These are phyloP conservation scores for Norana najaformis DNA, from an alignment of 2,888 invertebrate genomes.

Conservation along the genomic window DNA sequence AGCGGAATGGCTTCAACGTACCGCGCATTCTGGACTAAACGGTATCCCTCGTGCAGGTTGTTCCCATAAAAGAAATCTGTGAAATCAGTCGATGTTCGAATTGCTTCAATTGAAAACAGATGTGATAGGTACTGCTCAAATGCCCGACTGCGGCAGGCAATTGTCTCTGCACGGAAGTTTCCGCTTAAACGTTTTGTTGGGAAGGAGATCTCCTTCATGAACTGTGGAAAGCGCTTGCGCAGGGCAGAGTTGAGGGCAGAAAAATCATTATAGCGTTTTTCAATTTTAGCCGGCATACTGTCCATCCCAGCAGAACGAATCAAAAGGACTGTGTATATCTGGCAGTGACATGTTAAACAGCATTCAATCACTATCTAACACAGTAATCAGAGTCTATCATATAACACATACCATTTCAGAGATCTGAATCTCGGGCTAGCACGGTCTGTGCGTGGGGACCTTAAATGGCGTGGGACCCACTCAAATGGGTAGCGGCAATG, in stretches of 20 bases:
- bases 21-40: slow-evolving; percentile 49
- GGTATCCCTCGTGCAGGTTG: slow-evolving; percentile 54
- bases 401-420: no score
- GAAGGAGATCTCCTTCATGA: slow-evolving; percentile 58
- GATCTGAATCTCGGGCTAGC: no score
- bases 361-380: neutral
- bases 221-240: slow-evolving; percentile 51
- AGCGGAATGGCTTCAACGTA: slow-evolving; percentile 54
- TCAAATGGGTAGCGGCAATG: no score
- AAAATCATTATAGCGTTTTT: slow-evolving; percentile 62
- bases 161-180: slow-evolving; percentile 61
- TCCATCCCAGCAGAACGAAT: slow-evolving; percentile 50
- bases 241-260: slow-evolving; percentile 55
- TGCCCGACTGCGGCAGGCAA: slow-evolving; percentile 59
- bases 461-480: no score
- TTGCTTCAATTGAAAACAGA: slow-evolving; percentile 54
- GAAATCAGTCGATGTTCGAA: slow-evolving; percentile 57
- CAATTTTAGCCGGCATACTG: slow-evolving; percentile 54
- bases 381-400: neutral
- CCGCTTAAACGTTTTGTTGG: slow-evolving; percentile 61
- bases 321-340: slow-evolving; percentile 54
- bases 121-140: slow-evolving; percentile 62
- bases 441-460: no score
- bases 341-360: slow-evolving; percentile 38
- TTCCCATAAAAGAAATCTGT: slow-evolving; percentile 57